Conservation (phyloP, 35 echinoderm and acorn worm species). For the Ophioderma brevispina region DNA sequence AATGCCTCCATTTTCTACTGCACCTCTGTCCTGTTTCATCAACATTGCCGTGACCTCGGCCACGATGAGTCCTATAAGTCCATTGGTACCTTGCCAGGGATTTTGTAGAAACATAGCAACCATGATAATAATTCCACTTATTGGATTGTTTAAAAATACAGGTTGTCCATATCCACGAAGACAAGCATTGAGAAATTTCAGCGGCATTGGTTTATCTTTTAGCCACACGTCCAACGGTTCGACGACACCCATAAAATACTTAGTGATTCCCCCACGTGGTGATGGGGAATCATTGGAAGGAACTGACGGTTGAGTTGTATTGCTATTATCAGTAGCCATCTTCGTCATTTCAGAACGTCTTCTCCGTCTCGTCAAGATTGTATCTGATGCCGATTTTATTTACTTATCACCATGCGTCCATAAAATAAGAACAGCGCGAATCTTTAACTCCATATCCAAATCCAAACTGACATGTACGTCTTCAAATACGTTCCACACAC, state of each 20-base stretch:
- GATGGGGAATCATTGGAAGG: too few species aligned
- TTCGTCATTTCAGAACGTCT: too few species aligned
- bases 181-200: slow-evolving; percentile 56
- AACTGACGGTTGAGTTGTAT: too few species aligned
- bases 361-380: too few species aligned
- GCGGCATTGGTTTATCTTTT: slow-evolving; percentile 26
- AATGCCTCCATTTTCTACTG: slow-evolving; percentile 42
- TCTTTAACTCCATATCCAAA: too few species aligned
- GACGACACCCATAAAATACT: slow-evolving; percentile 50
- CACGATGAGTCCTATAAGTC: slow-evolving; percentile 32
- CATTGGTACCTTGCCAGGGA: slow-evolving; percentile 61
- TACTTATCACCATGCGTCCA: too few species aligned
- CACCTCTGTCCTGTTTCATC: slow-evolving; percentile 32
- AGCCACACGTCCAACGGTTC: slow-evolving; percentile 54
- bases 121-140: slow-evolving; percentile 60
- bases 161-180: slow-evolving; percentile 55
- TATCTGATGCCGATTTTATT: too few species aligned
- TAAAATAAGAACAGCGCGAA: too few species aligned
- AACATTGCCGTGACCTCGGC: slow-evolving; percentile 52
- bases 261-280: neutral
- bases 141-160: slow-evolving; percentile 67
- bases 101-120: slow-evolving; percentile 61
- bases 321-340: too few species aligned
- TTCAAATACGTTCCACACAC: too few species aligned
- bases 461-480: too few species aligned